A percentile compares a stretch with the other conserved stretches of the same genome.
Conservation (phyloP, 2,797 vertebrate species). For the Podargus strigoides region DNA sequence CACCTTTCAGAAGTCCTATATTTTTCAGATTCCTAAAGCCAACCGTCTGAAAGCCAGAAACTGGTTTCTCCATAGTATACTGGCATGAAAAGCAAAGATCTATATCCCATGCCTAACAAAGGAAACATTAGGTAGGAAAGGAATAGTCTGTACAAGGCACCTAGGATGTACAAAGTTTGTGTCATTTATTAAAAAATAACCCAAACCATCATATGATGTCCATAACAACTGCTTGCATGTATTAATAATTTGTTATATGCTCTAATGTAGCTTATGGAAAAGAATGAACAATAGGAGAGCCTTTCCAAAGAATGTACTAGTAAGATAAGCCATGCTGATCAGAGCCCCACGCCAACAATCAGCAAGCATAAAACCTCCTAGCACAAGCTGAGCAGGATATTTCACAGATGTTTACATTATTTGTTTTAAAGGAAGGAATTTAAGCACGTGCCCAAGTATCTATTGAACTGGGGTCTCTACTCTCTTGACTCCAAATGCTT, state of each 20-base stretch:
- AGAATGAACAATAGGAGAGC: neutral
- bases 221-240: slow-evolving; percentile 42
- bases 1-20: neutral
- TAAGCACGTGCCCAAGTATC: neutral
- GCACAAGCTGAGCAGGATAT: neutral
- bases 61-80: neutral
- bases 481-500: neutral
- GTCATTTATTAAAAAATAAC: neutral
- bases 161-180: neutral
- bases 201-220: neutral
- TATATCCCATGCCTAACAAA: neutral
- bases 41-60: neutral
- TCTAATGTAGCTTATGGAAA: neutral
- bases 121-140: neutral
- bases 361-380: neutral
- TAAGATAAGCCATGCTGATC: neutral
- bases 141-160: neutral
- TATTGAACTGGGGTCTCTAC: neutral
- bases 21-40: neutral
- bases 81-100: neutral
- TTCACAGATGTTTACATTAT: neutral
- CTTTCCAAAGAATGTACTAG: neutral
- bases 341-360: neutral
- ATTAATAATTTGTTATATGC: slow-evolving; percentile 3
- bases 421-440: neutral